Percentiles rank a stretch among this genome's conserved stretches.
Conservation (phyloP, 2,888 invertebrate species). For the Heliconius ethilla region DNA sequence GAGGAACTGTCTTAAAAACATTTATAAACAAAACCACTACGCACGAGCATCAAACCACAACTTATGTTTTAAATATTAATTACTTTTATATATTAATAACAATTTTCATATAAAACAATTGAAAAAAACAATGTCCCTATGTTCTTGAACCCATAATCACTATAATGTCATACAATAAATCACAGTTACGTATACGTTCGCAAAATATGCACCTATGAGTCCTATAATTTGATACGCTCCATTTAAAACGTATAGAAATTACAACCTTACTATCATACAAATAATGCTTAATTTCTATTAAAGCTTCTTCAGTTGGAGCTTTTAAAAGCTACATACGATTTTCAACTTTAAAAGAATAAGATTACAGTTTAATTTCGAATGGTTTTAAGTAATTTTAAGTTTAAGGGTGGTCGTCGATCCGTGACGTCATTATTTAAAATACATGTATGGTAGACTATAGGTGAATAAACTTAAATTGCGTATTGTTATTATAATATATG, state of each 20-base stretch:
- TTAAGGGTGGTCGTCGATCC: slow-evolving; percentile 66
- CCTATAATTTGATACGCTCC: slow-evolving; percentile 36
- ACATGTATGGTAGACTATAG: slow-evolving; percentile 25
- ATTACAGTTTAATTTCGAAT: slow-evolving; percentile 18
- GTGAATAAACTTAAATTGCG: slow-evolving; percentile 25
- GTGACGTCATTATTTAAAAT: slow-evolving; percentile 54
- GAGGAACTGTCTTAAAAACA: background rate
- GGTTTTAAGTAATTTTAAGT: slow-evolving; percentile 21
- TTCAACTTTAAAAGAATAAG: background rate
- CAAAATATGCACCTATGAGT: slow-evolving; percentile 41
- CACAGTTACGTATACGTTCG: slow-evolving; percentile 39
- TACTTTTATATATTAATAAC: too few relatives aligned
- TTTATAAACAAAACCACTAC: too few relatives aligned
- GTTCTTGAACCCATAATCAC: slow-evolving; percentile 7
- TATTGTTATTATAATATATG: slow-evolving; percentile 4
- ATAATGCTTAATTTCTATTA: slow-evolving; percentile 23
- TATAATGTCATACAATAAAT: slow-evolving; percentile 33
- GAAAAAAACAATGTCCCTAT: background rate
- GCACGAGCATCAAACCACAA: too few relatives aligned
- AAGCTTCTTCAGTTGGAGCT: background rate
- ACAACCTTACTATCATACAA: background rate
- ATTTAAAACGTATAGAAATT: slow-evolving; percentile 17
- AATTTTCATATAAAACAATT: background rate
- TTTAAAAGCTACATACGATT: background rate
- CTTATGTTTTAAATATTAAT: too few relatives aligned